These are phyloP conservation scores for Neoniphon sammara DNA, from an alignment of 2,797 vertebrate genomes.

Conservation along the genomic window DNA sequence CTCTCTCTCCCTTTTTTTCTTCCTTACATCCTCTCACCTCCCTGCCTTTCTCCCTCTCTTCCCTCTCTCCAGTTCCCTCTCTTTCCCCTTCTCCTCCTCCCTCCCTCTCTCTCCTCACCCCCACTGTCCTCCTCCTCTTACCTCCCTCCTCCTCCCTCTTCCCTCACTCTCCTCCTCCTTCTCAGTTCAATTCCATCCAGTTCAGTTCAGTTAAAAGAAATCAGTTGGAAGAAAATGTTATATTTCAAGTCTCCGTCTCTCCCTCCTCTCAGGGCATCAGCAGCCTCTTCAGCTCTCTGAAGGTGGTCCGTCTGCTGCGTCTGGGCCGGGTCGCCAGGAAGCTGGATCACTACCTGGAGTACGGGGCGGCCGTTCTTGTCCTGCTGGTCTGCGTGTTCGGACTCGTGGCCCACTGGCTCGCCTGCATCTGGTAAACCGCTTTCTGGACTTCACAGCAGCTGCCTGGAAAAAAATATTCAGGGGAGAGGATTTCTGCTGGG, in stretches of 20 bases:
- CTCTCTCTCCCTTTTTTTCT: constrained; percentile 1
- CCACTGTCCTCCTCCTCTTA: background rate
- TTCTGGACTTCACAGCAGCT: no score
- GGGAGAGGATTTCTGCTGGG: constrained; percentile 35
- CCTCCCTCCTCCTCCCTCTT: constrained; percentile 1
- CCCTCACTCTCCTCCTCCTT: background rate
- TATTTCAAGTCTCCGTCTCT: no score
- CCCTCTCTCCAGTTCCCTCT: background rate
- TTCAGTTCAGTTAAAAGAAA: no score
- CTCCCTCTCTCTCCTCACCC: background rate
- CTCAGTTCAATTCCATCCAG: background rate
- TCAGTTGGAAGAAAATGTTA: no score
- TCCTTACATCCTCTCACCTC: background rate
- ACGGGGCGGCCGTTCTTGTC: constrained; percentile 93
- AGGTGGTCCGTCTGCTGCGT: constrained; percentile 93
- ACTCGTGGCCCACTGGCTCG: constrained; percentile 96
- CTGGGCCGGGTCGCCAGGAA: constrained; percentile 94
- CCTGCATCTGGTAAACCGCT: constrained; percentile 89
- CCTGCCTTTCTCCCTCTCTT: background rate
- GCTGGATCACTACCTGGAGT: constrained; percentile 96
- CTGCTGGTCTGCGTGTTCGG: constrained; percentile 96
- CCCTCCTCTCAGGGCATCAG: constrained; percentile 89
- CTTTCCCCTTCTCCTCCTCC: background rate
- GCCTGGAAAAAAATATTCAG: no score
- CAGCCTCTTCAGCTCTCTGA: constrained; percentile 96